Evolutionary conservation across 2,797 vertebrate species (phyloP).

Genomic region (Phylloscopus collybita): DNA sequence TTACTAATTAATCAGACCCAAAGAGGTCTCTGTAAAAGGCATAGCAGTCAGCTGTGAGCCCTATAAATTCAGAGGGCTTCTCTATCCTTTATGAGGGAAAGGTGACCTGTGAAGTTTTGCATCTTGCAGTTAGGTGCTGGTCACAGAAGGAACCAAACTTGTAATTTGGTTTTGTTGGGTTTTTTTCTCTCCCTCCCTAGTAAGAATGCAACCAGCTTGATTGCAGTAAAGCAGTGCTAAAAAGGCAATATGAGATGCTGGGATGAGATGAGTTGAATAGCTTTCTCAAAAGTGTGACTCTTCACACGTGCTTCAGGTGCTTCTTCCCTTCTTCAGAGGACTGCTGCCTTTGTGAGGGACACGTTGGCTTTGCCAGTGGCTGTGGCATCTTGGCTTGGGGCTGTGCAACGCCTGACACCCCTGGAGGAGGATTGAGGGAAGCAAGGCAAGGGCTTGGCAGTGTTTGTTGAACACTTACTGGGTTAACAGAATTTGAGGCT

Average conservation of each 20-base stretch:
- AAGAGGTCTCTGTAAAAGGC: constrained; percentile 73
- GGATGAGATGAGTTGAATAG: neutral
- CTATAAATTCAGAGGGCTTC: constrained; percentile 53
- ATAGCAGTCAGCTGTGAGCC: constrained; percentile 24
- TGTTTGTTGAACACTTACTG: neutral
- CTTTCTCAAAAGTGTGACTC: neutral
- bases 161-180: neutral
- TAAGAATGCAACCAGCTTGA: constrained; percentile 2
- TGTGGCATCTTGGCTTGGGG: neutral
- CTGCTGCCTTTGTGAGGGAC: neutral
- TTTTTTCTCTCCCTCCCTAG: neutral
- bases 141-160: neutral
- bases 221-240: neutral
- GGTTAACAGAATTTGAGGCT: neutral
- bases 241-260: constrained; percentile 10
- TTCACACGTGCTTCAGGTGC: neutral
- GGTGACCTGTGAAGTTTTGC: constrained; percentile 1
- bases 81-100: neutral
- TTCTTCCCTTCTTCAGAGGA: neutral
- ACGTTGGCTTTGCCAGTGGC: neutral
- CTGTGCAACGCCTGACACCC: neutral
- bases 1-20: constrained; percentile 81
- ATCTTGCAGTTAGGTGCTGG: neutral
- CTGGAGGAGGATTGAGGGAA: fast-evolving
- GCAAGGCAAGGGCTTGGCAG: fast-evolving